A percentile compares a stretch with the other conserved stretches of the same genome.
Conservation (phyloP, 2,888 invertebrate species). For the Aporophyla lueneburgensis region DNA sequence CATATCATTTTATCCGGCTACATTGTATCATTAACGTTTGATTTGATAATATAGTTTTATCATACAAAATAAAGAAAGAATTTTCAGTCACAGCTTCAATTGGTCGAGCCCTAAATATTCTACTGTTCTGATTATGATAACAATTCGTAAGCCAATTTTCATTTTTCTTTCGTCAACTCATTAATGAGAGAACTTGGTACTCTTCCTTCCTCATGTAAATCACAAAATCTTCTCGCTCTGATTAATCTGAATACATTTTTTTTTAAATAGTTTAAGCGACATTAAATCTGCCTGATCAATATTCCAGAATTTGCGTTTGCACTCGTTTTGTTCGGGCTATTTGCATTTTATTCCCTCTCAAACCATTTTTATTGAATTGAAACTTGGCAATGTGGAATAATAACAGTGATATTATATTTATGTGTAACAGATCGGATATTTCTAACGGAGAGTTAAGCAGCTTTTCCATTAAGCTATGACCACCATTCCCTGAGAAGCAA, state of each 20-base stretch:
- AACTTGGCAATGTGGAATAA: slow-evolving; percentile 33
- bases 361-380: slow-evolving; percentile 61
- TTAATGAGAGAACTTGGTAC: slow-evolving; percentile 20
- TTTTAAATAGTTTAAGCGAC: slow-evolving; percentile 41
- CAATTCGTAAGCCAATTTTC: slow-evolving; percentile 9
- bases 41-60: too few relatives aligned
- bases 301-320: slow-evolving; percentile 67
- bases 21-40: neutral
- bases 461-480: neutral
- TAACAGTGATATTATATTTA: slow-evolving; percentile 11
- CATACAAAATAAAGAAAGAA: too few relatives aligned
- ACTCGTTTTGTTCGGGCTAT: slow-evolving; percentile 60
- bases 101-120: neutral
- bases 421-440: neutral
- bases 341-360: slow-evolving; percentile 69
- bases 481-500: neutral
- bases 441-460: neutral
- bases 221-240: slow-evolving; percentile 26
- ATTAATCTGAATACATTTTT: slow-evolving; percentile 36
- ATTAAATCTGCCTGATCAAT: slow-evolving; percentile 65
- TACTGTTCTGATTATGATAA: neutral
- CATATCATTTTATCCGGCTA: too few relatives aligned
- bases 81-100: too few relatives aligned
- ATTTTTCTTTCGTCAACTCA: neutral
- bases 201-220: slow-evolving; percentile 21